Percentiles rank a stretch among this genome's conserved stretches.
Conservation (phyloP, 2,888 invertebrate genomes). For the Carterocephalus palaemon region DNA sequence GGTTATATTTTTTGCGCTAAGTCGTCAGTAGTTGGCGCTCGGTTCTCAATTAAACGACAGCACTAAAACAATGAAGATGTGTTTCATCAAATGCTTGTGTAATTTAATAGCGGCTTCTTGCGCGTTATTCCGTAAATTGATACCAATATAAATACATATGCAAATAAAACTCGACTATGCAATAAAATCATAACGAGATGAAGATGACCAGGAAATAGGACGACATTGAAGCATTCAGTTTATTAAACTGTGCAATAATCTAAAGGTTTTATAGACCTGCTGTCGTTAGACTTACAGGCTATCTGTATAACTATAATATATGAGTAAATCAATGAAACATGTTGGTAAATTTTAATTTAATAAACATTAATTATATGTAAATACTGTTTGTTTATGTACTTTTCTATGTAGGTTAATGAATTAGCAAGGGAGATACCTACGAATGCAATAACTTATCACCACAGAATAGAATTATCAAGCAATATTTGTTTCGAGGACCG, state of each 20-base stretch:
- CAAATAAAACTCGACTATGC: slow-evolving; percentile 34
- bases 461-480: slow-evolving; percentile 15
- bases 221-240: slow-evolving; percentile 55
- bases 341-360: no score
- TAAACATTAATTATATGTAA: no score
- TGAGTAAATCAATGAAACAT: no score
- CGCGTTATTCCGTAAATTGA: slow-evolving; percentile 24
- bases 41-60: slow-evolving; percentile 21
- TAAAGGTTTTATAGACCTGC: slow-evolving; percentile 36
- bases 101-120: slow-evolving; percentile 27
- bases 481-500: slow-evolving; percentile 14
- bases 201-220: slow-evolving; percentile 60
- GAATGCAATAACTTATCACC: slow-evolving; percentile 6
- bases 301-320: no score
- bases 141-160: slow-evolving; percentile 30
- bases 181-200: slow-evolving; percentile 40
- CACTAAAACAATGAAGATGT: slow-evolving; percentile 24
- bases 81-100: slow-evolving; percentile 24
- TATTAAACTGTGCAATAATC: slow-evolving; percentile 57
- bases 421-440: slow-evolving; percentile 15
- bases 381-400: no score
- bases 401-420: slow-evolving; percentile 19
- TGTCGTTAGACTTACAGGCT: slow-evolving; percentile 29
- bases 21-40: not conserved
- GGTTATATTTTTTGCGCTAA: slow-evolving; percentile 20